Conservation (phyloP, 2,888 invertebrate genomes). For the Strigamia maritima region DNA sequence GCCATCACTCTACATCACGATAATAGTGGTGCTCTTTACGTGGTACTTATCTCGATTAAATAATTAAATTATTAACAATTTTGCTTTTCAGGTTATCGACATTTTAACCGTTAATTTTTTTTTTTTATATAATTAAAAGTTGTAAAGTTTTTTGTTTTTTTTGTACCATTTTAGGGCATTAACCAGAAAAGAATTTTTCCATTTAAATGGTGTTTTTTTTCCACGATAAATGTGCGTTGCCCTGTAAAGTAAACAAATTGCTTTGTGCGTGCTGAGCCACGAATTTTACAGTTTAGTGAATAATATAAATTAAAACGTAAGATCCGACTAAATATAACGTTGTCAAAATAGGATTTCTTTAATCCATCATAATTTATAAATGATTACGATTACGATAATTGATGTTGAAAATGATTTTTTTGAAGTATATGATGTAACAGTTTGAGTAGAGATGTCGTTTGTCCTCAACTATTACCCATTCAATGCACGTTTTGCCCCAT, state of each 20-base stretch:
- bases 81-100: not conserved
- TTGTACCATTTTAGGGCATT: constrained; percentile 23
- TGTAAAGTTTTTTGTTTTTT: constrained; percentile 40
- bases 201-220: not conserved
- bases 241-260: not conserved
- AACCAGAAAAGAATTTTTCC: constrained; percentile 18
- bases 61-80: not conserved
- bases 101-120: constrained; percentile 5
- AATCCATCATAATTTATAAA: no score
- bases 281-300: not conserved
- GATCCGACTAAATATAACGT: no score
- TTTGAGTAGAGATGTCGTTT: not conserved
- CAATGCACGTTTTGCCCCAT: not conserved
- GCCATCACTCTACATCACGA: constrained; percentile 80
- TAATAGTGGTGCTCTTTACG: constrained; percentile 72
- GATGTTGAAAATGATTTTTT: no score
- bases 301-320: no score
- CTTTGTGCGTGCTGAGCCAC: not conserved
- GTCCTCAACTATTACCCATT: not conserved
- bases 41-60: constrained; percentile 65
- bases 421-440: no score
- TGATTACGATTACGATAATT: no score
- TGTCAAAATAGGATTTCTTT: no score
- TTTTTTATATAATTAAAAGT: constrained; percentile 6
- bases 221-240: not conserved